phyloP scores from a whole-genome alignment of 2,113 vertebrate genomes.

The Charina bottae region DNA sequence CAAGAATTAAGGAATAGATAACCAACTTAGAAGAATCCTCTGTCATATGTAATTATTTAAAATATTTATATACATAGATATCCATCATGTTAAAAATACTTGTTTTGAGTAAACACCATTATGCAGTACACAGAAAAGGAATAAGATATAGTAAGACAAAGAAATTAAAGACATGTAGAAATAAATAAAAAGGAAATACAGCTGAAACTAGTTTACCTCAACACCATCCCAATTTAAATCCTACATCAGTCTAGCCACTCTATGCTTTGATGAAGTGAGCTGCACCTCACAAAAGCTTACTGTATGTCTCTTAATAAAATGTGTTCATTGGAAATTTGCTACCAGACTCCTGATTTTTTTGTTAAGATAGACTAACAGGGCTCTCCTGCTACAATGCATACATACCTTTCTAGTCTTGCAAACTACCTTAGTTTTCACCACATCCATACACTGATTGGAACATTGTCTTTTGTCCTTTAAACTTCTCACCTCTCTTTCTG shows the following conservation, averaged over 20 bases:
- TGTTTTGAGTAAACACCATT: not conserved
- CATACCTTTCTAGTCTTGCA: not conserved
- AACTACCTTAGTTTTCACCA: not conserved
- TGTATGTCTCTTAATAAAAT: not conserved
- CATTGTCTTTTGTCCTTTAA: not conserved
- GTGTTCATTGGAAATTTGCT: not conserved
- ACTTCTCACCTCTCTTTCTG: not conserved
- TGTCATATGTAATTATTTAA: not conserved
- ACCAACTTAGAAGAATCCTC: not conserved
- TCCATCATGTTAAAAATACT: not conserved
- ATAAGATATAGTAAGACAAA: not conserved
- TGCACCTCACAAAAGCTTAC: not conserved
- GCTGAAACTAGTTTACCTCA: not conserved
- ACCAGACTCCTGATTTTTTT: not conserved
- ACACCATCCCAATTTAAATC: not conserved
- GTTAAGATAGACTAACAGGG: not conserved
- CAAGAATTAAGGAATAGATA: not conserved
- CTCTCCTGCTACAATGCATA: not conserved
- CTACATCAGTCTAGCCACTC: not conserved
- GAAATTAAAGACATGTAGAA: not conserved
- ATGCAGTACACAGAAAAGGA: not conserved
- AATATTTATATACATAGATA: not conserved
- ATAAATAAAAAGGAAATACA: not conserved
- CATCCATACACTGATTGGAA: not conserved
- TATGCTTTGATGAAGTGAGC: not conserved